Evolutionary conservation across 2,797 vertebrate genomes (phyloP), one percentile per base, ranked within the genome.

Genomic region (Pangasius macronema): DNA sequence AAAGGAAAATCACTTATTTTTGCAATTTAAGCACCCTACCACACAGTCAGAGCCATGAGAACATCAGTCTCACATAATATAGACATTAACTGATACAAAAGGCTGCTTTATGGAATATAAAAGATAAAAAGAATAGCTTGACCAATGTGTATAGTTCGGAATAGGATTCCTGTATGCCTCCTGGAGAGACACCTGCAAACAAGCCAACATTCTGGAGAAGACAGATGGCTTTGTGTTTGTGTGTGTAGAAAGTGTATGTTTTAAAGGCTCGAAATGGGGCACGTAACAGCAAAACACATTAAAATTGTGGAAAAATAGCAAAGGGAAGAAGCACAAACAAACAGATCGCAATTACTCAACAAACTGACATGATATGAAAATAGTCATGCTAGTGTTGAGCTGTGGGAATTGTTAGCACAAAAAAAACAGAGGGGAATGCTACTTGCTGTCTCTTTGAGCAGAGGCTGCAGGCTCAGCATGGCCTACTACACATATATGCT

Each of bases 151-250:
- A 76, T 39, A 77, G 46, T 36, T 79, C 36, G 46, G 11, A n/a
- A 46, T 46, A 75, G 55, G 57, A 85, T 82, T 91, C 75, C 83
- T 90, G 49, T 87, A 86, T 88, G 87, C 82, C 16, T 88, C 86
- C 82, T 87, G 79, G 42, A 42, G 39, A 49, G 89, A 93, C 93
- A 94, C 93, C 94, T 93, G 93, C 92, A 89, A 89, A 92, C 81
- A 88, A 91, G 89, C 46, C 88, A 72, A 49, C 61, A 81, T 79
- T 61, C 51, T 82, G 85, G 75, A 82, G 49, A 75, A 59, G 80
- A 70, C 65, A 82, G 86, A 9, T 46, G 42, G 42, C 42, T 46
- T 46, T 85, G 82, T 90, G 91, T 88, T 24, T n/a, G 33, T 86
- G 86, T 67, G 88, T 87, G 77, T 87, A 86, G 82, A 73, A 57